Conservation (phyloP, 2,113 vertebrate species). For the Vombatus ursinus region DNA sequence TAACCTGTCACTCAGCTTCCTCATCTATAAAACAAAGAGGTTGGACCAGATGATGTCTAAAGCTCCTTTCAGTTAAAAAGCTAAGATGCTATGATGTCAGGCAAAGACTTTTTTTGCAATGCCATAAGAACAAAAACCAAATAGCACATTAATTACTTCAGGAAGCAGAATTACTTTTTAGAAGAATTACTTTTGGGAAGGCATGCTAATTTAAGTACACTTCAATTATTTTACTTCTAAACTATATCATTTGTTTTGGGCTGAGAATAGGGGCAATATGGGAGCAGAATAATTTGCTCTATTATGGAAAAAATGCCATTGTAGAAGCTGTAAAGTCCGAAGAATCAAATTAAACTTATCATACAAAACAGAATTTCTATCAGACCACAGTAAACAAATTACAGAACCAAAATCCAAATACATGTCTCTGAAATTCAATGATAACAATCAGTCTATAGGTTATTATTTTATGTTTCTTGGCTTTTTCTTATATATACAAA, state of each 20-base stretch:
- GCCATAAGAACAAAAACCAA: neutral
- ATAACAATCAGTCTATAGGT: neutral
- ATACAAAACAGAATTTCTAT: neutral
- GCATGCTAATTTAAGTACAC: neutral
- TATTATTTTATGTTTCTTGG: neutral
- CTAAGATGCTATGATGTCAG: neutral
- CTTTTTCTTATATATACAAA: neutral
- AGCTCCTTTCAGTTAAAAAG: neutral
- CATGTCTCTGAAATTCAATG: accelerated
- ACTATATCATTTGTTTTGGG: neutral
- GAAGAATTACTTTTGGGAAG: neutral
- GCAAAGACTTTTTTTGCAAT: no score
- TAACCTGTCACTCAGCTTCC: neutral
- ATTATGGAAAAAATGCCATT: neutral
- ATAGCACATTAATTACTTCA: neutral
- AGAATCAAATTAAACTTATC: neutral
- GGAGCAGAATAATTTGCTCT: neutral
- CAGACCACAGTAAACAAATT: accelerated
- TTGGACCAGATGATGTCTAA: neutral
- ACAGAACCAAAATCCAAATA: neutral
- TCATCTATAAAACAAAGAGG: neutral
- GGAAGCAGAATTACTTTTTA: neutral
- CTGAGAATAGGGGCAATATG: neutral
- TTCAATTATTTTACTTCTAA: neutral
- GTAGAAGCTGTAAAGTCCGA: neutral